Evolutionary conservation across 2,888 invertebrate genomes (phyloP), one percentile per base, ranked within the genome.

Genomic region (Synergus itoensis): DNA sequence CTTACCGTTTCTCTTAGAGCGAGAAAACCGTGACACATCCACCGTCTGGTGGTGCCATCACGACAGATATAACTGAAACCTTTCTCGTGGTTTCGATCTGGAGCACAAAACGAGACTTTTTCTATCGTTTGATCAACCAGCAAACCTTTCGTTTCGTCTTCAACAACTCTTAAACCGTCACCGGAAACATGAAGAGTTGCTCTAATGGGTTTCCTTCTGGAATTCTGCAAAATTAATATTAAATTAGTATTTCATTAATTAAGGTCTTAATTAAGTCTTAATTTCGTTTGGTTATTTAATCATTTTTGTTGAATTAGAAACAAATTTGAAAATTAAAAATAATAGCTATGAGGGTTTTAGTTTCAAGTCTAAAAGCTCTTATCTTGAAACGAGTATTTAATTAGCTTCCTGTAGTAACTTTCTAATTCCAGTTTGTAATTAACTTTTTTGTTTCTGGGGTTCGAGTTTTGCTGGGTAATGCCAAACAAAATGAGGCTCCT

Each of bases 1-100:
- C 93, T 93, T 92, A 95, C 95, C 87, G 98, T 96, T 93, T 99
- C 99, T 91, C 98, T 97, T 77, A 97, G 94, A 77, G 99, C 99
- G 85, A 99, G 94, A 92, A 99, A 99, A 60, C 99, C 99, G 93
- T 99, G 99, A 92, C 99, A 99, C 99, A 99, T 99, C 99, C 99
- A 99, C 21, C 99, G 95, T 8, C 99, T 95, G 0, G 99, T 99
- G 16, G 99, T 99, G 81, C 99, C 99, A 92, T 99, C 99, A 81
- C 99, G 95, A 92, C 99, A 99, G 85, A 99, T 99, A 93, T 99
- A 99, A 84, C 99, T 99, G 93, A 99, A 99, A 28, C 99, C 99
- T 84, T 98, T 96, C 89, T 99, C 99, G 90, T 99, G 98, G 92
- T 98, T 98, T 82, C 99, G 95, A 93, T 99, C 99, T 1, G 99